Evolutionary conservation across 1,140 invertebrate genomes (phyloP).

Genomic region (Anthonomus grandis): DNA sequence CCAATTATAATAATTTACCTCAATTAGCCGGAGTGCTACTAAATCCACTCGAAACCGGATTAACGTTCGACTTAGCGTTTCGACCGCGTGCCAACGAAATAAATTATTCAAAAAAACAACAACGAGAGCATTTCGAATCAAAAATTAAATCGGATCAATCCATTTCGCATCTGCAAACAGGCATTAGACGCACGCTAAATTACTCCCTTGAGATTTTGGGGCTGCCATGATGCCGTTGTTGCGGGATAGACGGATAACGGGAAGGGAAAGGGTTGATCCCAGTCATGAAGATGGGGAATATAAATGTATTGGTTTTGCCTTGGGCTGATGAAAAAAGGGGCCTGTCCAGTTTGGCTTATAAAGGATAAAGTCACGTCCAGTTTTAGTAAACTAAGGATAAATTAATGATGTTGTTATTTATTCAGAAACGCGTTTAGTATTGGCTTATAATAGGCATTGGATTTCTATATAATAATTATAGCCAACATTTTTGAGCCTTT

Average conservation of each 20-base stretch:
- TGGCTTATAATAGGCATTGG: too few relatives aligned
- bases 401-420: too few relatives aligned
- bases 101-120: slow-evolving; percentile 24
- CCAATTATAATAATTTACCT: too few relatives aligned
- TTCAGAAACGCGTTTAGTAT: too few relatives aligned
- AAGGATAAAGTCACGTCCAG: too few relatives aligned
- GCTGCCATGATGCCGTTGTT: not conserved
- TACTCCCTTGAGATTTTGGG: slow-evolving; percentile 26
- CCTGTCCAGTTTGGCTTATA: too few relatives aligned
- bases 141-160: slow-evolving; percentile 27
- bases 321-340: too few relatives aligned
- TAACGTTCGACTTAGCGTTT: slow-evolving; percentile 14
- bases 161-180: slow-evolving; percentile 18
- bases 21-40: slow-evolving; percentile 1
- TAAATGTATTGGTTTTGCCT: too few relatives aligned
- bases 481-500: too few relatives aligned
- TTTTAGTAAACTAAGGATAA: too few relatives aligned
- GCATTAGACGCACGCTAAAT: slow-evolving; percentile 29
- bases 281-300: slow-evolving; percentile 1
- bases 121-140: slow-evolving; percentile 18
- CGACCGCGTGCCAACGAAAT: slow-evolving; percentile 11
- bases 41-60: not conserved
- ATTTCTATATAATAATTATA: too few relatives aligned
- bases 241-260: not conserved
- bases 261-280: slow-evolving; percentile 19